Evolutionary conservation across 1,140 invertebrate species (phyloP).

Genomic region (Apis laboriosa): DNA sequence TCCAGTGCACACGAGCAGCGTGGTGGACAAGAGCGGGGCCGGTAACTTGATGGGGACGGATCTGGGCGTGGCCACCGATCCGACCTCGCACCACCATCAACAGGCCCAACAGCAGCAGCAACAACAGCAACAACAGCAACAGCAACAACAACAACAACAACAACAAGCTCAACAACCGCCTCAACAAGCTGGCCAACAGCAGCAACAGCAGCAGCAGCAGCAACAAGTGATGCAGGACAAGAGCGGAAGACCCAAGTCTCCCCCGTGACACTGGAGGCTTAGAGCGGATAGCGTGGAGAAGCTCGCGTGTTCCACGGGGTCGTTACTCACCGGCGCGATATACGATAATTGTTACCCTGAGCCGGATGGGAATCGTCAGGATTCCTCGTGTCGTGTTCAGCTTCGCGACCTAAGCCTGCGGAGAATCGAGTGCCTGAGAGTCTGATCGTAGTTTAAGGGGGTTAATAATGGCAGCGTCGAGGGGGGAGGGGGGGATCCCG

Average conservation of each 20-base stretch:
- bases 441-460: constrained; percentile 60
- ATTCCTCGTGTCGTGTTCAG: constrained; percentile 57
- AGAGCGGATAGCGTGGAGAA: constrained; percentile 61
- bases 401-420: constrained; percentile 61
- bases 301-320: constrained; percentile 61
- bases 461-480: not conserved
- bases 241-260: constrained; percentile 78
- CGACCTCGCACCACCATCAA: constrained; percentile 73
- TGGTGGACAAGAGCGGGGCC: constrained; percentile 77
- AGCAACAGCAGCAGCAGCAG: constrained; percentile 69
- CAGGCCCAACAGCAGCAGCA: constrained; percentile 53
- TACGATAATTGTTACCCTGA: constrained; percentile 51
- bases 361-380: constrained; percentile 51
- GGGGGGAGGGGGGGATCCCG: constrained; percentile 4
- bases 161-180: constrained; percentile 68
- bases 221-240: constrained; percentile 80
- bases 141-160: constrained; percentile 48
- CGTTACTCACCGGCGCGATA: constrained; percentile 49
- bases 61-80: constrained; percentile 71
- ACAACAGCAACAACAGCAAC: constrained; percentile 68
- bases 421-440: constrained; percentile 65
- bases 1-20: constrained; percentile 78
- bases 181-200: constrained; percentile 51
- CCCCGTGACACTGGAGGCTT: constrained; percentile 78
- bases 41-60: constrained; percentile 75